Base-by-base conservation (phyloP, 2,888 invertebrate species). In the Drosophila greeni region DNA sequence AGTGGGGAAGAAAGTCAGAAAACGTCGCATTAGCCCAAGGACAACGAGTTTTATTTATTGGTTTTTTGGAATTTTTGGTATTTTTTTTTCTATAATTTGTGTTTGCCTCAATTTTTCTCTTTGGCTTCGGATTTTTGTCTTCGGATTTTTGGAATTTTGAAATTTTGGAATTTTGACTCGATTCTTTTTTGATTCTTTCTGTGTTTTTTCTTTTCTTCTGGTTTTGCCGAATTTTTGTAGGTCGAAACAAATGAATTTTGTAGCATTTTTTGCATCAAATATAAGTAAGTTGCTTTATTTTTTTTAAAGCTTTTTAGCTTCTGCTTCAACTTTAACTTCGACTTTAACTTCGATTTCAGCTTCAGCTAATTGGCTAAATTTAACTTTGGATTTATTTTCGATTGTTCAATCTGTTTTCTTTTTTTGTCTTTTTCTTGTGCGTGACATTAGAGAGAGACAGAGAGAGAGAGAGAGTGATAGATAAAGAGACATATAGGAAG, bases 21-120 rank as follows among this genome's bases (percentile, higher is more conserved):
- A 88, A 89, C 89, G 89, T 87, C 88, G 89, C 85, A 88, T 89
- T 88, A 89, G 89, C 88, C 89, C 89, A 89, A 87, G 83, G 82
- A 85, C 84, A 84, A 80, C 84, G 79, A 75, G 84, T 80, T 78
- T 73, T 58, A 37, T 48, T 57, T 70, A 53, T 55, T 52, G 18
- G 16, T 12, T 24, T 43, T 61, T 43, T 48, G 42, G 45, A 33
- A 42, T 72, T 72, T 45, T 18, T 16, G 31, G 2, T 16, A 20
- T 20, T 16, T 18, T 37, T 16, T 36, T 5, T 16, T 18, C 26
- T 9, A 8, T 26, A 26, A 26, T 36, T 36, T 36, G 9, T 34
- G n/a, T 57, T 65, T 56, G 70, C 43, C 53, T 73, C 69, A 56
- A 69, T 73, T 67, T 20, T 20, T 49, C 73, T 57, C 45, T 43